Evolutionary conservation across 2,888 invertebrate genomes (phyloP).

Genomic region (Ennomos erosarius): DNA sequence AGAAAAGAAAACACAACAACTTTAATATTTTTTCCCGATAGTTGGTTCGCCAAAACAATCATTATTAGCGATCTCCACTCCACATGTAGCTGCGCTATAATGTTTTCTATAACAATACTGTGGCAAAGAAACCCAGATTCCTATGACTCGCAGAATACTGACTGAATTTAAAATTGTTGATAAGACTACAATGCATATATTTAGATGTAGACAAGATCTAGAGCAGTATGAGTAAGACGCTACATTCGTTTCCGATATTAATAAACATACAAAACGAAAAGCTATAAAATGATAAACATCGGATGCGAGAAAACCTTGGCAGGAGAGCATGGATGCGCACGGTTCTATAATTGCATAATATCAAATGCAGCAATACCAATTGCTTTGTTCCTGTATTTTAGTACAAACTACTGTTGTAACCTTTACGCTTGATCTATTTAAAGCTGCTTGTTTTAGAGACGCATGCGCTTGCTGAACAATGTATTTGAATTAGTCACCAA

Average conservation of each 20-base stretch:
- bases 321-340: slow-evolving; percentile 25
- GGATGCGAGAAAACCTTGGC: slow-evolving; percentile 24
- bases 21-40: too few species aligned
- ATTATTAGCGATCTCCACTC: too few species aligned
- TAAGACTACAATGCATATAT: not conserved
- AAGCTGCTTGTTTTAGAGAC: slow-evolving; percentile 1
- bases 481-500: too few species aligned
- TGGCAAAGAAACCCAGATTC: too few species aligned
- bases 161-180: too few species aligned
- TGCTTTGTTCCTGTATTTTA: slow-evolving; percentile 53
- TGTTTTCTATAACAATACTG: too few species aligned
- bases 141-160: too few species aligned
- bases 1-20: too few species aligned
- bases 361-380: slow-evolving; percentile 50
- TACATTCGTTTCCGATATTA: not conserved
- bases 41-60: too few species aligned
- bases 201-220: not conserved
- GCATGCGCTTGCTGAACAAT: not conserved
- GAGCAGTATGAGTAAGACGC: slow-evolving; percentile 2
- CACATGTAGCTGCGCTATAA: too few species aligned
- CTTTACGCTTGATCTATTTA: slow-evolving; percentile 20
- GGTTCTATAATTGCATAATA: slow-evolving; percentile 39
- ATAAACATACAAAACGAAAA: slow-evolving; percentile 1
- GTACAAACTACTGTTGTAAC: slow-evolving; percentile 24
- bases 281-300: slow-evolving; percentile 10